phyloP scores from a whole-genome alignment of 2,888 invertebrate genomes.

The Heliconius erato region DNA sequence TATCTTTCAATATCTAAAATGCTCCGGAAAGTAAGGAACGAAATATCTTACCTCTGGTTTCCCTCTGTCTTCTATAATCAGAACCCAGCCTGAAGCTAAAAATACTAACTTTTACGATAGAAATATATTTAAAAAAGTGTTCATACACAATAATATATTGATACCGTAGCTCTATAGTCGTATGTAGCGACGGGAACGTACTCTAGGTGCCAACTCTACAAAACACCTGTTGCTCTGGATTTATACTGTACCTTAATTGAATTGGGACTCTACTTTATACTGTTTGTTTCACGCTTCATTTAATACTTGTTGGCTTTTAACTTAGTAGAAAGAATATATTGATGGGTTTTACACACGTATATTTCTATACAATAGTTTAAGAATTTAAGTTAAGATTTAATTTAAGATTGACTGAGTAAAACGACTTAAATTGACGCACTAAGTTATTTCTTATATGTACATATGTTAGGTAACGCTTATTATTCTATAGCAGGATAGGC shows the following conservation, averaged over 20 bases:
- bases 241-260: slow-evolving; percentile 20
- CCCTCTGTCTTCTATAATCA: not conserved
- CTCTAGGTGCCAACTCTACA: slow-evolving; percentile 18
- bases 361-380: no score
- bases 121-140: not conserved
- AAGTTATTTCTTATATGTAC: no score
- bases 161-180: not conserved
- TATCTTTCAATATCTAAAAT: not conserved
- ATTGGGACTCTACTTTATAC: not conserved
- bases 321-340: not conserved
- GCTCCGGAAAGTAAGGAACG: not conserved
- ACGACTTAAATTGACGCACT: no score
- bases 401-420: no score
- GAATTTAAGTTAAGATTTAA: no score
- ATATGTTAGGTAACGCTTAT: no score
- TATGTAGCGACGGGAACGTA: not conserved
- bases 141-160: not conserved
- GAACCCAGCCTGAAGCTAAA: not conserved
- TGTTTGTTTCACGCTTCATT: slow-evolving; percentile 13
- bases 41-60: not conserved
- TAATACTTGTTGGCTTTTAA: slow-evolving; percentile 1
- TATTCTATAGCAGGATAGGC: not conserved
- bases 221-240: slow-evolving; percentile 21
- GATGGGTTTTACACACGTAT: not conserved
- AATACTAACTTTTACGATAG: not conserved